Evolutionary conservation across 2,113 vertebrate species (phyloP), one percentile per base, ranked within the genome.

Genomic region (Tyrannus savana): DNA sequence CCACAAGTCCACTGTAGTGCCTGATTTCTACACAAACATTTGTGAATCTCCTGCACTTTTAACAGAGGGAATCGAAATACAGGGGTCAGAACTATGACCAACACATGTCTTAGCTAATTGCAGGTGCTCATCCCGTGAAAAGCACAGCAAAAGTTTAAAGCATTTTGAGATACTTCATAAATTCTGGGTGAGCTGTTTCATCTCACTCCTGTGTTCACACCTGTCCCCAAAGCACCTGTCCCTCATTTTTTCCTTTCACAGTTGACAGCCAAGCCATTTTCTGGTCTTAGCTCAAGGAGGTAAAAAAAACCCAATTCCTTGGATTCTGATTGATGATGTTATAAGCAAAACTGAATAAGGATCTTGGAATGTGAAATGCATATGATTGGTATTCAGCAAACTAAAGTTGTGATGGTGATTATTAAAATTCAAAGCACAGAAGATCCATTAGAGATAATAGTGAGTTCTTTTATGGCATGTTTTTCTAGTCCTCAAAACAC

Each of bases 401-500:
- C 5, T 49, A 12, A 91, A 81, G 37, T 31, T 84, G 18, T 42
- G 31, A 74, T 50, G 21, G 12, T 5, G 5, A 53, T 67, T 33
- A 72, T 46, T 80, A 62, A 87, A 95, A 90, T 52, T 53, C 55
- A 88, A 37, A 5, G 1, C 17, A 72, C 52, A 59, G 14, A n/a
- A 85, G 41, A 79, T 8, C 16, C 7, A 9, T 56, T 44, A 53
- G 50, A 90, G 19, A 62, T 46, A 79, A 90, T 82, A 96, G 28
- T 27, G 25, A 72, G 24, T 19, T 83, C 23, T 68, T 87, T 84
- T 49, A 81, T 21, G 4, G 5, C 23, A 46, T 28, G 14, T 63
- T 95, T 59, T 77, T 58, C 35, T 6, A 3, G 44, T 79, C 53
- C 73, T 95, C 83, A 87, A 94, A 95, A 67, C 93, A 69, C 25